Conservation (phyloP, 2,113 vertebrate genomes). For the Prolemur simus region DNA sequence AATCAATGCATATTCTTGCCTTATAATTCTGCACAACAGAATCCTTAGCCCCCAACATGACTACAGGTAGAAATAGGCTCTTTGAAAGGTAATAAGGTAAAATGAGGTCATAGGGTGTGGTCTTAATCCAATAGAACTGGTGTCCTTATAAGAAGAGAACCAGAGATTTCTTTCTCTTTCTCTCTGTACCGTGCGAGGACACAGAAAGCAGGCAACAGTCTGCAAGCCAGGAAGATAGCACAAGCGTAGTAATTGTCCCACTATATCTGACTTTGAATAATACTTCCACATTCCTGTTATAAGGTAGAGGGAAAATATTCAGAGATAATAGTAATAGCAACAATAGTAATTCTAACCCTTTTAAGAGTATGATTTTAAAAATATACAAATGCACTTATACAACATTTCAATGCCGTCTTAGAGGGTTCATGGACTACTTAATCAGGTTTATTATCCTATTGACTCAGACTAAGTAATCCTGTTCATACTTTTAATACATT, state of each 20-base stretch:
- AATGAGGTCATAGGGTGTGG: not conserved
- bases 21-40: not conserved
- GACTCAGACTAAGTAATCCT: not conserved
- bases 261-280: not conserved
- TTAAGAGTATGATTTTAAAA: not conserved
- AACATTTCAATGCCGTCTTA: not conserved
- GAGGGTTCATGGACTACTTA: not conserved
- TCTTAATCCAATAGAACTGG: not conserved
- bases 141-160: not conserved
- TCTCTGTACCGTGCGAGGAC: not conserved
- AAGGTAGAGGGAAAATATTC: not conserved
- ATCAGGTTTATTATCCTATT: not conserved
- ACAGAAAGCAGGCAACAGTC: not conserved
- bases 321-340: not conserved
- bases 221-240: not conserved
- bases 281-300: not conserved
- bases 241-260: not conserved
- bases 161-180: not conserved
- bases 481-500: not conserved
- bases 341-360: not conserved
- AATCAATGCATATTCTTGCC: not conserved
- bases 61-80: not conserved
- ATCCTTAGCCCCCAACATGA: not conserved
- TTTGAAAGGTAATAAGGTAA: not conserved
- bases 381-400: not conserved